These are phyloP conservation scores for Andrena marginata DNA, from an alignment of 2,888 invertebrate species.

Conservation along the genomic window DNA sequence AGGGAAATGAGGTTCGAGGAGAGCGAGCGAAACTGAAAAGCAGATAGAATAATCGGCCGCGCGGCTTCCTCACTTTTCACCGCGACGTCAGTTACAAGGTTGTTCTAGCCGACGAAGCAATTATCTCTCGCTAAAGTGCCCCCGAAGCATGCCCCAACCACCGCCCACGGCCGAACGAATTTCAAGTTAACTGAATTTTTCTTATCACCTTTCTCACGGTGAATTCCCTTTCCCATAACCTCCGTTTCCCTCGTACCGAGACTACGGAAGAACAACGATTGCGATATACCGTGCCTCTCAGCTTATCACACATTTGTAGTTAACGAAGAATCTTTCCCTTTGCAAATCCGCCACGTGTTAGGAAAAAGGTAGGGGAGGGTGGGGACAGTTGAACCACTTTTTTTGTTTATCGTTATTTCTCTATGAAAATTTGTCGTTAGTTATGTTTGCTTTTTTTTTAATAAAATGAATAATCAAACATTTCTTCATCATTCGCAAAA, in stretches of 20 bases:
- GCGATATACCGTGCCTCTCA: neutral
- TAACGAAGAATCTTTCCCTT: neutral
- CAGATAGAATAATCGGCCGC: conserved; percentile 63
- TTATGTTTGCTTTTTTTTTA: too few species aligned
- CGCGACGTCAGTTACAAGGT: conserved; percentile 70
- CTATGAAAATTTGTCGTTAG: too few species aligned
- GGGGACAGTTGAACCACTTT: too few species aligned
- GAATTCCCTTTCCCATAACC: neutral
- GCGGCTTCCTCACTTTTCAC: conserved; percentile 68
- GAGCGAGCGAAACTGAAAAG: conserved; percentile 41
- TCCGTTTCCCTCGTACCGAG: neutral
- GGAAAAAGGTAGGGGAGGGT: too few species aligned
- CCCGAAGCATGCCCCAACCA: conserved; percentile 40
- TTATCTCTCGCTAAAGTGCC: conserved; percentile 70
- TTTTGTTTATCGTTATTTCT: too few species aligned
- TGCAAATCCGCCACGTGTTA: neutral
- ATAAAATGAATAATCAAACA: too few species aligned
- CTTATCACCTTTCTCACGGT: conserved; percentile 47
- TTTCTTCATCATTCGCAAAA: too few species aligned
- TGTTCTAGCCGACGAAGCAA: conserved; percentile 69
- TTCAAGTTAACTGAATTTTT: conserved; percentile 66
- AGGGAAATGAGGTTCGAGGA: conserved; percentile 63
- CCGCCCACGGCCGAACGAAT: conserved; percentile 39
- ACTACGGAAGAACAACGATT: conserved; percentile 17
- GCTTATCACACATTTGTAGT: conserved; percentile 19